These are phyloP conservation scores for Crioceris asparagi DNA, from an alignment of 2,888 invertebrate species.

Conservation along the genomic window DNA sequence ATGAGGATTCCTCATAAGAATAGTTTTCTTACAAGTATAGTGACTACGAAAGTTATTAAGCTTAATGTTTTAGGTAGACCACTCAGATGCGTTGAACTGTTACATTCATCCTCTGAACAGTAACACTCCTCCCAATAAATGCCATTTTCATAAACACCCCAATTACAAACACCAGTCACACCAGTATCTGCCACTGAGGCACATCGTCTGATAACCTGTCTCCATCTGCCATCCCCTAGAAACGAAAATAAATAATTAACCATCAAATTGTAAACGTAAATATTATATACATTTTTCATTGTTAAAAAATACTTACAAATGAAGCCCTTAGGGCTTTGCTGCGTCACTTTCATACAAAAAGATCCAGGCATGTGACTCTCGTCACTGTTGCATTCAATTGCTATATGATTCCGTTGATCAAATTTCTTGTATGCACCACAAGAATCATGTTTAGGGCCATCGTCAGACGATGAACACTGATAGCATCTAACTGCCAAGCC, in stretches of 20 bases:
- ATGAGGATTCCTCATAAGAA: too few relatives aligned
- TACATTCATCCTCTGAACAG: slow-evolving; percentile 86
- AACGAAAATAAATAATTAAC: slow-evolving; percentile 13
- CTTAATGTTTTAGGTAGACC: too few relatives aligned
- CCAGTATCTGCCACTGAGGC: slow-evolving; percentile 85
- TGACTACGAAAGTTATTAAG: too few relatives aligned
- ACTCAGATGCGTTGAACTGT: too few relatives aligned
- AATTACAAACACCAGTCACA: slow-evolving; percentile 91
- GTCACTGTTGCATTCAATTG: slow-evolving; percentile 88
- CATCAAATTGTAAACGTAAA: neutral
- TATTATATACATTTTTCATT: neutral
- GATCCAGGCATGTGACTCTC: slow-evolving; percentile 91
- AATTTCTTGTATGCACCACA: slow-evolving; percentile 86
- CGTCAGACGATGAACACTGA: slow-evolving; percentile 84
- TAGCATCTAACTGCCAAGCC: slow-evolving; percentile 76
- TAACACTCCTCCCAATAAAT: slow-evolving; percentile 97
- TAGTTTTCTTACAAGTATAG: too few relatives aligned
- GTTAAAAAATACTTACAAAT: slow-evolving; percentile 63
- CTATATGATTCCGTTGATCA: slow-evolving; percentile 73
- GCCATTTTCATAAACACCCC: slow-evolving; percentile 91
- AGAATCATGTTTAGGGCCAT: slow-evolving; percentile 67
- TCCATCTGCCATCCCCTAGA: slow-evolving; percentile 92
- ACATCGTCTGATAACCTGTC: slow-evolving; percentile 81
- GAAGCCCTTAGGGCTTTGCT: slow-evolving; percentile 88
- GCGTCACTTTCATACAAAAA: slow-evolving; percentile 90